Evolutionary conservation across 2,113 vertebrate species (phyloP).

Genomic region (Alethe castanea): DNA sequence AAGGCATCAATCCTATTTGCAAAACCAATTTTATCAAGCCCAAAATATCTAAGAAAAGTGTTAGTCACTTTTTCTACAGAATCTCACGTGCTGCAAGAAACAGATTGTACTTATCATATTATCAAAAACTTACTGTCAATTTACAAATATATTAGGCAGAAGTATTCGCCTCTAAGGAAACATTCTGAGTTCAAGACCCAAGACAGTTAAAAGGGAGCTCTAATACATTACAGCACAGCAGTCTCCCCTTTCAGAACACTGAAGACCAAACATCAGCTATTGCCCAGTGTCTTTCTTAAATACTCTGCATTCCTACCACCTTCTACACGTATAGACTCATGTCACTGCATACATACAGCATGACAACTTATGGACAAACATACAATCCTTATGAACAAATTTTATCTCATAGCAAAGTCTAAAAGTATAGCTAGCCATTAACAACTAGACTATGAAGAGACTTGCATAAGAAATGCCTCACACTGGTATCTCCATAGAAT

Average conservation of each 20-base stretch:
- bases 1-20: background rate
- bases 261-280: background rate
- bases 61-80: background rate
- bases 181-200: background rate
- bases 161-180: background rate
- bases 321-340: background rate
- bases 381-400: background rate
- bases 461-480: background rate
- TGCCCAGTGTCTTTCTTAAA: background rate
- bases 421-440: background rate
- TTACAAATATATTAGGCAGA: background rate
- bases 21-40: background rate
- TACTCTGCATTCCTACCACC: background rate
- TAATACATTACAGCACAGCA: background rate
- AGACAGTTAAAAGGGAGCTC: background rate
- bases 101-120: background rate
- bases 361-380: background rate
- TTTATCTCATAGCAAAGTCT: background rate
- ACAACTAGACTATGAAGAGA: background rate
- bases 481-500: background rate
- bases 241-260: background rate
- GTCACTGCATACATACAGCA: background rate
- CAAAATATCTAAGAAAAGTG: background rate
- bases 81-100: background rate
- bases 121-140: background rate